These are phyloP conservation scores for Parnassius glacialis DNA, from an alignment of 2,888 invertebrate species.

Conservation along the genomic window DNA sequence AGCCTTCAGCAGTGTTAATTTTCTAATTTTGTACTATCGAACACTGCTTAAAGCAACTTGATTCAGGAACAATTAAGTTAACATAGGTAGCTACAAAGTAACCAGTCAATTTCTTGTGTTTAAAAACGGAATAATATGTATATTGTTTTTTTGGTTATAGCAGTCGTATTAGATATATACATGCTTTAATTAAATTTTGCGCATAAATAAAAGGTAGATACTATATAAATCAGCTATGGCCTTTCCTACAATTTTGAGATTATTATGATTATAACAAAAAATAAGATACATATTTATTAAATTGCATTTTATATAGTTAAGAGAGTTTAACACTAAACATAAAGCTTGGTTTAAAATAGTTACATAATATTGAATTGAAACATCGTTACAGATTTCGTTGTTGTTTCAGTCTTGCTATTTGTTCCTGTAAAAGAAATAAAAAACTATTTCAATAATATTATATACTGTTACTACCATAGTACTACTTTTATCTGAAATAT, in stretches of 20 bases:
- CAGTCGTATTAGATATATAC: too few relatives aligned
- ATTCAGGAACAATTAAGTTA: not conserved
- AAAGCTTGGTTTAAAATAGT: slow-evolving; percentile 45
- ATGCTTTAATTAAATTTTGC: too few relatives aligned
- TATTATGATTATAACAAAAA: slow-evolving; percentile 8
- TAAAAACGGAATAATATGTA: too few relatives aligned
- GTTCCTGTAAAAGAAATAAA: slow-evolving; percentile 53
- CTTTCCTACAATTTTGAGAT: slow-evolving; percentile 18
- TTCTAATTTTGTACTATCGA: slow-evolving; percentile 27
- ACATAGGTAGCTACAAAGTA: too few relatives aligned
- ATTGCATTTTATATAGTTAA: slow-evolving; percentile 13
- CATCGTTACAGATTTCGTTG: slow-evolving; percentile 61
- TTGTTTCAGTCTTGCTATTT: slow-evolving; percentile 67
- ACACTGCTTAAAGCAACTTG: slow-evolving; percentile 18
- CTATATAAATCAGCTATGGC: not conserved
- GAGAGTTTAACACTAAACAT: slow-evolving; percentile 40
- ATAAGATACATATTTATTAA: slow-evolving; percentile 5
- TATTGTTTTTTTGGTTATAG: too few relatives aligned
- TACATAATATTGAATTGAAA: slow-evolving; percentile 43
- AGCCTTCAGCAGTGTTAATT: slow-evolving; percentile 22
- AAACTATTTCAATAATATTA: slow-evolving; percentile 3
- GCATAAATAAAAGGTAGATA: too few relatives aligned
- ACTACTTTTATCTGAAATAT: too few relatives aligned
- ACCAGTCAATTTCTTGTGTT: too few relatives aligned
- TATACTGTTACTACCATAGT: not conserved